Evolutionary conservation across 1,140 invertebrate species (phyloP), one percentile per base, ranked within the genome.

Genomic region (Pantala flavescens): DNA sequence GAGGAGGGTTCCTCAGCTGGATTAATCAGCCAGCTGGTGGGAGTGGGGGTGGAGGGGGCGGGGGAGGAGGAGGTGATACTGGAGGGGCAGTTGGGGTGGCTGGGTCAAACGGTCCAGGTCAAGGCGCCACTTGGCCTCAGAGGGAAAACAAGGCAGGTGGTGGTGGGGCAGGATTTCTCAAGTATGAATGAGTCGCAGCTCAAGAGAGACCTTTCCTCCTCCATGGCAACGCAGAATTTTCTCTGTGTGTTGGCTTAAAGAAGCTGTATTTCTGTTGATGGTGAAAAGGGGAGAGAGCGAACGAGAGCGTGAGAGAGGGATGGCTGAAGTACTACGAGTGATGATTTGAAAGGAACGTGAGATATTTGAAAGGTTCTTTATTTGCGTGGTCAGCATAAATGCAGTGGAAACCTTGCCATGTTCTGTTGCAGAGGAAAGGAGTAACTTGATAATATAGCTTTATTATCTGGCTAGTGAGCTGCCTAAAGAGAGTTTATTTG

Each of bases 1-100:
- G 83, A 80, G 73, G 81, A 36, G 84, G 84, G n/a, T 86, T 86
- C 77, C 81, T 86, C 73, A 86, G 83, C 79, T 86, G 86, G 85
- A 85, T 86, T 83, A 86, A 82, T 78, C 85, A 84, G 76, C 84
- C 82, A 10, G 83, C 82, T 49, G 79, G 79, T 1, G 83, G 82
- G 23, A 63, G 82, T 23, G 82, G 82, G 55, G 84, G 83, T 78
- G 82, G 83, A 75, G 81, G 80, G 23, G 83, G 83, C 12, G 71
- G 71, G 72, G 76, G 76, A 21, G 75, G 72, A 10, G 75, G 49
- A n/a, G 75, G 72, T 12, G 76, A 76, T n/a, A 76, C 74, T 16
- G 77, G 70, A 23, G 77, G 75, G 23, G 78, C 71, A 42, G 49
- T 63, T 63, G 71, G 71, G 71, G 23, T 42, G 2, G 83, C 82